Base-by-base conservation (phyloP, 2,888 invertebrate genomes). In the Agrochola lota region DNA sequence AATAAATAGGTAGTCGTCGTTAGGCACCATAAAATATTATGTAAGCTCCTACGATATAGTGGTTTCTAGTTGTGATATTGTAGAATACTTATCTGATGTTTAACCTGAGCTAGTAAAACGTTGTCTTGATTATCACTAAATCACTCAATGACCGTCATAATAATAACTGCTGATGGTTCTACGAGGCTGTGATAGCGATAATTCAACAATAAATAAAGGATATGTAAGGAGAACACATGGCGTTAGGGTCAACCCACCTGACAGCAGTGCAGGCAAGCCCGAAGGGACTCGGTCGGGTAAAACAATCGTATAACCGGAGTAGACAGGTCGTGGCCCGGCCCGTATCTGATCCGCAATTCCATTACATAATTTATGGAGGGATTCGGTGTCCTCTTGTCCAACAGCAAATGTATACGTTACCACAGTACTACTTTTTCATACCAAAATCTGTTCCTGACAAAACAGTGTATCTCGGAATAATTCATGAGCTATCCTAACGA, bases 361-460 rank as follows among this genome's bases (percentile, higher is more conserved):
- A 88, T 93, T 93, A 91, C 90, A 93, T 93, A 93, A 94, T 94
- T 93, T 91, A 94, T 92, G 81, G 85, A 89, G 90, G 91, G 89
- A 87, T 85, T 87, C 81, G 79, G 68, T 76, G 76, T 76, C 57
- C 57, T 81, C 76, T 83, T 78, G 72, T 77, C 79, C 77, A 71
- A 55, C 70, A 68, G 78, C 52, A 79, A 83, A 86, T 86, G 87
- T 87, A 85, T 87, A 83, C 67, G 59, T 74, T 67, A 71, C 60
- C 69, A 71, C 35, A 62, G 35, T 60, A 76, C 72, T 78, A 55
- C 60, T 70, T 80, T 86, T 86, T 81, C 81, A 77, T 80, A 83
- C 77, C 77, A 88, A 88, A 90, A 89, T 89, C 84, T 85, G 84
- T 77, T 82, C 80, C 85, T 87, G 84, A 88, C 80, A 86, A 83